Evolutionary conservation across 2,888 invertebrate species (phyloP).

Genomic region (Drosophila pseudotalamancana): DNA sequence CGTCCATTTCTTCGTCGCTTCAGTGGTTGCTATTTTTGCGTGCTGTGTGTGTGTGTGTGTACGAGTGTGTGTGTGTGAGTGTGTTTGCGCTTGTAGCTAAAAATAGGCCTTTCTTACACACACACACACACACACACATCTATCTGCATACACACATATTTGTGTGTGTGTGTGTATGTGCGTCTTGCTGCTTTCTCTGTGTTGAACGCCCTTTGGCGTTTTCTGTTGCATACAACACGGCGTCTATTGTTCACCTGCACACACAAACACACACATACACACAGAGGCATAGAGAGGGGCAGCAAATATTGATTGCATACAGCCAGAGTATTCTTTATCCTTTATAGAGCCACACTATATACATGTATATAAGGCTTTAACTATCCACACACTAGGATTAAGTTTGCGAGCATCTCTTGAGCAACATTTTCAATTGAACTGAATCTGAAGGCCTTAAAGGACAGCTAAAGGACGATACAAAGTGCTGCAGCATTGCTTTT

Average conservation of each 20-base stretch:
- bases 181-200: constrained; percentile 4
- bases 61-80: constrained; percentile 6
- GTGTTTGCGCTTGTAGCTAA: constrained; percentile 31
- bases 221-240: constrained; percentile 53
- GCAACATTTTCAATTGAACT: constrained; percentile 23
- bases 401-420: constrained; percentile 15
- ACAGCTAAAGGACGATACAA: constrained; percentile 4
- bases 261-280: neutral
- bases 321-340: constrained; percentile 22
- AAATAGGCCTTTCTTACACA: constrained; percentile 54
- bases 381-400: neutral
- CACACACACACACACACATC: constrained; percentile 7
- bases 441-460: neutral
- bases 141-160: neutral
- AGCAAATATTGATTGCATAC: constrained; percentile 55
- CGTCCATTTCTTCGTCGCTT: constrained; percentile 37
- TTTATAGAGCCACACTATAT: constrained; percentile 4
- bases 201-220: constrained; percentile 50
- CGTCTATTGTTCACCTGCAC: constrained; percentile 26
- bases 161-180: constrained; percentile 21
- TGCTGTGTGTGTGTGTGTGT: constrained; percentile 12
- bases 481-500: neutral
- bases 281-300: neutral
- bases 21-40: constrained; percentile 59
- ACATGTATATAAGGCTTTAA: neutral